phyloP scores from a whole-genome alignment of 2,797 vertebrate genomes.

The Dendrocincla tyrannina region DNA sequence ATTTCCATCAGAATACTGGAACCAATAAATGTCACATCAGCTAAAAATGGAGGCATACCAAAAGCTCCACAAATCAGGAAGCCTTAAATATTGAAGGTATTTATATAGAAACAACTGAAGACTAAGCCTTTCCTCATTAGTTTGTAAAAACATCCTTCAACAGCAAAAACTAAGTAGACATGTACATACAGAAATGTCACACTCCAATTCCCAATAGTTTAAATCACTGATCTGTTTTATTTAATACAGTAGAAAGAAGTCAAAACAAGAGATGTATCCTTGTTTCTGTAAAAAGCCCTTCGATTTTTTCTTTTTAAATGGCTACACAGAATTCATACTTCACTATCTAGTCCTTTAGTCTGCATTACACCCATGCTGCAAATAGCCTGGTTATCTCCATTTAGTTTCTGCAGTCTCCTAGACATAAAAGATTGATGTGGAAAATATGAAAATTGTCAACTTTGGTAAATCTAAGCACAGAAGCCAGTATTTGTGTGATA shows the following conservation, averaged over 20 bases:
- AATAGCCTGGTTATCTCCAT: conserved; percentile 18
- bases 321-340: background rate
- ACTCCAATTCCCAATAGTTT: background rate
- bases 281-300: background rate
- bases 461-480: conserved; percentile 33
- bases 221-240: background rate
- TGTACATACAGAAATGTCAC: background rate
- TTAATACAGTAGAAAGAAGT: background rate
- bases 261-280: background rate
- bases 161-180: background rate
- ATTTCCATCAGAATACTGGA: background rate
- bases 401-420: conserved; percentile 15
- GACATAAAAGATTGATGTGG: conserved; percentile 47
- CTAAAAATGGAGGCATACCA: background rate
- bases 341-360: background rate
- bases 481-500: conserved; percentile 54
- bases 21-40: background rate
- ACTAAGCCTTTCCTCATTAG: background rate
- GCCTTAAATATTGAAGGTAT: background rate
- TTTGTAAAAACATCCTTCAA: background rate
- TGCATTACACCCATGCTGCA: background rate
- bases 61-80: background rate
- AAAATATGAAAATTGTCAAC: conserved; percentile 66
- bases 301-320: background rate
- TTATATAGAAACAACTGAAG: background rate